Evolutionary conservation across 2,113 vertebrate species (phyloP).

Genomic region (Microtus ochrogaster): DNA sequence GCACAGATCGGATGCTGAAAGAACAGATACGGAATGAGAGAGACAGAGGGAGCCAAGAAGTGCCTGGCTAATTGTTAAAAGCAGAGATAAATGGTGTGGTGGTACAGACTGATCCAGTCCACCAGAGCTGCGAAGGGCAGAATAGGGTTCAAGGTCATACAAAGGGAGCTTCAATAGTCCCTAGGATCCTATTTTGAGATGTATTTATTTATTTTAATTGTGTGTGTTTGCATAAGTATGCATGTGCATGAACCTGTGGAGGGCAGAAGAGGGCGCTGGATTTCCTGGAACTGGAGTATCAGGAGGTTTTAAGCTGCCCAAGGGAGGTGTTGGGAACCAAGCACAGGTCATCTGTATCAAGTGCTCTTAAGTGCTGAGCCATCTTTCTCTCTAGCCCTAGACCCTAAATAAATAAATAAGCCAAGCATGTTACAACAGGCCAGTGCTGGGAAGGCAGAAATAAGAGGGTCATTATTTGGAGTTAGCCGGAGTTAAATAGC

Average conservation of each 20-base stretch:
- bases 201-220: not conserved
- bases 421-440: not conserved
- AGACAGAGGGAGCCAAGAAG: not conserved
- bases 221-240: not conserved
- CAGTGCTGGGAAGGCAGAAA: not conserved
- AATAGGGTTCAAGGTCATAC: not conserved
- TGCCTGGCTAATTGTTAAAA: not conserved
- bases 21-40: not conserved
- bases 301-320: not conserved
- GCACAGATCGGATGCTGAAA: not conserved
- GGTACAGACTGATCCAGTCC: not conserved
- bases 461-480: not conserved
- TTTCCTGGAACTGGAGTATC: too few species aligned
- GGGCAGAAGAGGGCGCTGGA: too few species aligned
- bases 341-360: not conserved
- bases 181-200: not conserved
- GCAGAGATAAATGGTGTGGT: not conserved
- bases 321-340: not conserved
- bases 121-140: not conserved
- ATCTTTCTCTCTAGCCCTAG: not conserved
- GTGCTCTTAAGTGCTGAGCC: too few species aligned
- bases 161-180: not conserved
- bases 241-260: too few species aligned
- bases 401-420: not conserved
- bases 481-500: not conserved